Percentiles rank a stretch among this genome's conserved stretches.
Conservation (phyloP, 2,888 invertebrate species). For the Lasioglossum leucozonium region DNA sequence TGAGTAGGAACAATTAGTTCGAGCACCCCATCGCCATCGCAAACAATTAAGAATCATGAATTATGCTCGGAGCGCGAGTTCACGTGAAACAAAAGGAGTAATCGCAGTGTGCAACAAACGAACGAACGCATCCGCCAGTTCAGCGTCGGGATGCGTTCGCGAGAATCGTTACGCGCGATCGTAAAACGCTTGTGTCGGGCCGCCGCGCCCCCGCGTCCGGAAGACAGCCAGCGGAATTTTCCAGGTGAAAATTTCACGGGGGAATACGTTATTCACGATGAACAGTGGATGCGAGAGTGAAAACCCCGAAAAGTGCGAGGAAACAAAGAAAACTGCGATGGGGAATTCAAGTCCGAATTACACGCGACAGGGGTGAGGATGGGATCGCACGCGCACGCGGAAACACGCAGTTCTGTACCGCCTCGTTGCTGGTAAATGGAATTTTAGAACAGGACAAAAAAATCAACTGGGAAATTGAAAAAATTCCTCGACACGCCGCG, state of each 20-base stretch:
- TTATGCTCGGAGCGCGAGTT: not conserved
- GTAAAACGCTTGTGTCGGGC: not conserved
- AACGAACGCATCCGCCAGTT: not conserved
- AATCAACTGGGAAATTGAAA: constrained; percentile 21
- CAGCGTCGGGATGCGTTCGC: not conserved
- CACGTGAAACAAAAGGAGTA: not conserved
- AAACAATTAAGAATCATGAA: not conserved
- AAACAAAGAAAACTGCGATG: constrained; percentile 17
- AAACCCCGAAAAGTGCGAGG: not conserved
- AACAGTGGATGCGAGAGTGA: not conserved
- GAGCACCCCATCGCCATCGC: not conserved
- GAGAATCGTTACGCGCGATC: not conserved
- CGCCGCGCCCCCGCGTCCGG: not conserved
- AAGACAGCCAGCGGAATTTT: constrained; percentile 34
- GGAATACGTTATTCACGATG: constrained; percentile 28
- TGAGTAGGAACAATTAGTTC: not conserved
- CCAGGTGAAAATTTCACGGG: constrained; percentile 34
- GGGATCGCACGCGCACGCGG: not conserved
- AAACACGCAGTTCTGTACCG: constrained; percentile 25
- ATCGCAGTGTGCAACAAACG: not conserved
- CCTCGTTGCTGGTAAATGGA: constrained; percentile 33
- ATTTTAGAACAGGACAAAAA: constrained; percentile 29
- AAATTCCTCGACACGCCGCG: not conserved
- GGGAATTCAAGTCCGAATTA: constrained; percentile 57
- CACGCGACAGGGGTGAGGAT: not conserved